Evolutionary conservation across 2,888 invertebrate species (phyloP).

Genomic region (Imbricaverruca yamaguchii): DNA sequence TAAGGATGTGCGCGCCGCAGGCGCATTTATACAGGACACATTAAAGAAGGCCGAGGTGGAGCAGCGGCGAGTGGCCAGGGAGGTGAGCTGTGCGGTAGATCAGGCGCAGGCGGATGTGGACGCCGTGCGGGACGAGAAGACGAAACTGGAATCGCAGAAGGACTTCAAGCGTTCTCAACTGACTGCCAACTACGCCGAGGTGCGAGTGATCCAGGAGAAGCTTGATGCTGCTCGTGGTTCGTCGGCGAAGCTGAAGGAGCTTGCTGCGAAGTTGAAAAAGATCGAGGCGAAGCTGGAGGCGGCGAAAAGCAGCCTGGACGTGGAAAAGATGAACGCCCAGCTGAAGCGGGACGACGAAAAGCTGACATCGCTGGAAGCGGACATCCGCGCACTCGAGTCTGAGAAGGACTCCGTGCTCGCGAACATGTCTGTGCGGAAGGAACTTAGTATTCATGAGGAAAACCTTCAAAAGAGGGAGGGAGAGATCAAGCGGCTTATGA

Average conservation of each 20-base stretch:
- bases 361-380: constrained; percentile 53
- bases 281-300: constrained; percentile 48
- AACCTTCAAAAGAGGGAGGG: constrained; percentile 28
- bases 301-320: constrained; percentile 43
- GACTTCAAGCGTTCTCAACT: constrained; percentile 20
- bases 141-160: constrained; percentile 28
- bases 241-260: constrained; percentile 37
- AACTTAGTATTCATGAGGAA: constrained; percentile 37
- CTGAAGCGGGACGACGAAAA: constrained; percentile 48
- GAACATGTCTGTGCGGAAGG: constrained; percentile 43
- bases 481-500: constrained; percentile 23
- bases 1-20: background rate
- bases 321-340: constrained; percentile 44
- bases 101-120: constrained; percentile 31
- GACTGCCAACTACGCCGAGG: constrained; percentile 22
- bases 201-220: constrained; percentile 21
- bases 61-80: background rate
- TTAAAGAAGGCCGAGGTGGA: background rate
- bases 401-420: constrained; percentile 55
- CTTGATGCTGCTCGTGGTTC: constrained; percentile 40
- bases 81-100: constrained; percentile 8
- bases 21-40: background rate
- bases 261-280: constrained; percentile 48
- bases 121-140: constrained; percentile 33
- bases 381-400: constrained; percentile 52